Conservation (phyloP, 2,888 invertebrate genomes). For the Hofmannophila pseudospretella region DNA sequence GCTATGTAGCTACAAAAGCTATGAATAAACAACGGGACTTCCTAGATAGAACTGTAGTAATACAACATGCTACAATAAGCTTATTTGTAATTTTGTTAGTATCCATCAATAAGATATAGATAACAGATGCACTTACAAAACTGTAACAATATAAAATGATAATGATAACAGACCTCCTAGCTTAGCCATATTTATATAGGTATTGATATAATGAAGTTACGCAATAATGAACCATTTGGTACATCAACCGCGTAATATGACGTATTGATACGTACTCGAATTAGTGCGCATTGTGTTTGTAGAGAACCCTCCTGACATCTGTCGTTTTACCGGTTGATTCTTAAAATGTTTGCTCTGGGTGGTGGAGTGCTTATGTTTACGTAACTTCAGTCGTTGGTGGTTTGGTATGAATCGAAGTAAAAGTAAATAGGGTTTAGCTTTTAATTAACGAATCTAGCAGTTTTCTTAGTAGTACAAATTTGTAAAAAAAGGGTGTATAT, state of each 20-base stretch:
- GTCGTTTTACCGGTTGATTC: slow-evolving; percentile 41
- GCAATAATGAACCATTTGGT: slow-evolving; percentile 57
- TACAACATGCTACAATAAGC: no score
- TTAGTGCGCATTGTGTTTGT: slow-evolving; percentile 67
- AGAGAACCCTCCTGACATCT: slow-evolving; percentile 55
- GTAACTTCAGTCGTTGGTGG: no score
- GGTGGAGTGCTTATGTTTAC: slow-evolving; percentile 30
- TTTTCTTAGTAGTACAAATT: no score
- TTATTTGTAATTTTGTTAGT: no score
- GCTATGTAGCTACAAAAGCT: no score
- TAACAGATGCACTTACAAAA: not conserved
- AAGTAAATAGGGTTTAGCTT: no score
- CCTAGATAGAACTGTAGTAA: no score
- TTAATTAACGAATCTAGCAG: no score
- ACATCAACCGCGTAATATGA: slow-evolving; percentile 40
- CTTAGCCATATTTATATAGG: slow-evolving; percentile 16
- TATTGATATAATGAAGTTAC: slow-evolving; percentile 45
- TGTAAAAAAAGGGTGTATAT: no score
- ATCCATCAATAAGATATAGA: no score
- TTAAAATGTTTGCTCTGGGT: slow-evolving; percentile 37
- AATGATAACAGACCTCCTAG: slow-evolving; percentile 1
- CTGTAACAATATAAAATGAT: not conserved
- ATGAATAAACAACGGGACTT: no score
- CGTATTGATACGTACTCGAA: slow-evolving; percentile 51
- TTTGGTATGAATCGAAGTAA: no score